Percentiles rank a stretch among this genome's conserved stretches.
phyloP scores from a whole-genome alignment of 2,888 invertebrate species.

The Aradus depressus region DNA sequence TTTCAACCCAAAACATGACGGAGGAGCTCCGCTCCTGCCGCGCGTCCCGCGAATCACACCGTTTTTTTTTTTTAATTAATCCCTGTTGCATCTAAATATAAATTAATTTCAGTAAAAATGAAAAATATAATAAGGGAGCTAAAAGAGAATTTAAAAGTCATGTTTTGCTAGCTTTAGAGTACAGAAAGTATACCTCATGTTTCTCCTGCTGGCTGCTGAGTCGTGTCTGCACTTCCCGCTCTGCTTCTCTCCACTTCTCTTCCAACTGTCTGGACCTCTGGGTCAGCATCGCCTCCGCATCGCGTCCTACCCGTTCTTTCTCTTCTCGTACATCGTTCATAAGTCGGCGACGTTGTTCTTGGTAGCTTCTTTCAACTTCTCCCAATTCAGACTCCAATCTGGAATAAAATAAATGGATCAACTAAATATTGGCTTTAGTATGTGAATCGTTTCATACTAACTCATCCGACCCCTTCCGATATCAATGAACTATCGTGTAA shows the following conservation, averaged over 20 bases:
- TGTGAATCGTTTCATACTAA: too few species aligned
- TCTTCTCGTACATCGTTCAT: constrained; percentile 41
- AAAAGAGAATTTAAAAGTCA: not conserved
- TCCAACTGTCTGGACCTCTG: constrained; percentile 30
- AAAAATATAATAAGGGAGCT: not conserved
- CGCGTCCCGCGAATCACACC: too few species aligned
- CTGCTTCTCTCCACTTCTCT: constrained; percentile 30
- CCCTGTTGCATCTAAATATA: too few species aligned
- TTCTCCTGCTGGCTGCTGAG: constrained; percentile 22
- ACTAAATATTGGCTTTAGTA: too few species aligned
- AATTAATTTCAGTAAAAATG: not conserved
- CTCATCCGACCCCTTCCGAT: too few species aligned
- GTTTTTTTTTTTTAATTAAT: too few species aligned
- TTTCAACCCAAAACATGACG: too few species aligned
- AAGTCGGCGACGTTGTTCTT: constrained; percentile 44
- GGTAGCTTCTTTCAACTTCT: constrained; percentile 44
- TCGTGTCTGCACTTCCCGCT: constrained; percentile 24
- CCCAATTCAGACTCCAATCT: constrained; percentile 46
- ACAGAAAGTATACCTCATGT: constrained; percentile 22
- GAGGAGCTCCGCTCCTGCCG: too few species aligned
- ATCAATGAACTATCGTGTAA: too few species aligned
- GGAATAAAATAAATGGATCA: not conserved
- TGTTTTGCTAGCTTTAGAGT: too few species aligned
- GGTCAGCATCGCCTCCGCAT: constrained; percentile 30
- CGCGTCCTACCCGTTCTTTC: constrained; percentile 37